A percentile compares a stretch with the other conserved stretches of the same genome.
Conservation (phyloP, 2,888 invertebrate genomes). For the Erebia ligea region DNA sequence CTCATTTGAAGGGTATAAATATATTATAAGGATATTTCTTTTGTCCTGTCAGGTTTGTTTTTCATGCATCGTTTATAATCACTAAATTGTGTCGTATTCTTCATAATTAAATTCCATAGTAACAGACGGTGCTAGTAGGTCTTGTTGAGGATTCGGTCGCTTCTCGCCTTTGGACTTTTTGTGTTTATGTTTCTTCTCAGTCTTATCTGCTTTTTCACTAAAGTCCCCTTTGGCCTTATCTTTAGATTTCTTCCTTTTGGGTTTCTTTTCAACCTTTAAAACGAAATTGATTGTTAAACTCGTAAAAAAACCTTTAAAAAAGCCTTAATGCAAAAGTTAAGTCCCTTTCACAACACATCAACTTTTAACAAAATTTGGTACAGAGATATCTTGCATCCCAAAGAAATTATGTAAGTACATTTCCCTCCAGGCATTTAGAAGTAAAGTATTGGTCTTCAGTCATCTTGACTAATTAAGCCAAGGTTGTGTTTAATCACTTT, state of each 20-base stretch:
- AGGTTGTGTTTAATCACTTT: neutral
- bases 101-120: slow-evolving; percentile 58
- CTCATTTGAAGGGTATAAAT: neutral
- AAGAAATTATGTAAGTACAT: too few species aligned
- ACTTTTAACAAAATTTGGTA: too few species aligned
- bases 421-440: too few species aligned
- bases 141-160: slow-evolving; percentile 72
- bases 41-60: neutral
- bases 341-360: too few species aligned
- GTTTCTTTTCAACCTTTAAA: slow-evolving; percentile 65
- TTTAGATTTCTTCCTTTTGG: slow-evolving; percentile 82
- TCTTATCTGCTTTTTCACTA: slow-evolving; percentile 77
- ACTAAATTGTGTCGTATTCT: slow-evolving; percentile 73
- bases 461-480: too few species aligned
- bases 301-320: too few species aligned
- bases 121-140: slow-evolving; percentile 65
- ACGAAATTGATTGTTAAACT: neutral
- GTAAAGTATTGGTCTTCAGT: too few species aligned
- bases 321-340: too few species aligned
- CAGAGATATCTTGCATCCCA: too few species aligned
- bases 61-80: neutral
- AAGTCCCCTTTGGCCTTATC: slow-evolving; percentile 79
- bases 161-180: slow-evolving; percentile 76
- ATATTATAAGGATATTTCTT: neutral
- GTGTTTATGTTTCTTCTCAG: slow-evolving; percentile 83